Base-by-base conservation (phyloP, 2,888 invertebrate genomes). In the Yponomeuta sedellus region DNA sequence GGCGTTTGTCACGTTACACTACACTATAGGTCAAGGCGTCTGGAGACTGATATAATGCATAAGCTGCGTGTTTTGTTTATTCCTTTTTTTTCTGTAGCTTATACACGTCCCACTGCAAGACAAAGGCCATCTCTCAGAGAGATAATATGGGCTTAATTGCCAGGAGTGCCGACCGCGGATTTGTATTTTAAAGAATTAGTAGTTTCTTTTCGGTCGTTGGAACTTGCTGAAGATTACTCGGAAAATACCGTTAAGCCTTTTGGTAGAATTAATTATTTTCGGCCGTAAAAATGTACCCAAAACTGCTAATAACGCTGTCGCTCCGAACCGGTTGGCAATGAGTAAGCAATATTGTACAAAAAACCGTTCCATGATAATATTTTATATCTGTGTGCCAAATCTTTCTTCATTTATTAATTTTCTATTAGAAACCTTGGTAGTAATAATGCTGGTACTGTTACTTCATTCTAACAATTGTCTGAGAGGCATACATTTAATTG, bases 351-450 rank as follows among this genome's bases (percentile, higher is more conserved):
- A 52, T 52, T 52, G 16, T 52, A 52, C 44, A 52, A 12, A 52
- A 59, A 59, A 5, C 25, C 59, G 59, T 20, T 59, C 20, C 19
- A 22, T 22, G 25, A 59, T 22, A 5, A 59, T 71, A 70, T 69
- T 70, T 68, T 76, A 76, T 77, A 78, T 81, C 79, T 71, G 65
- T 71, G 76, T 73, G 73, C 74, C 71, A 73, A 78, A 81, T 81
- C 79, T 59, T 52, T 52, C 44, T 52, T 16, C 12, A 16, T 52
- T 52, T 16, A 52, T 52, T 52, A 52, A 52, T 52, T 52, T 52
- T 52, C 44, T 52, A 52, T 16, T 52, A 52, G 44, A 52, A 52
- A 52, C 16, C 44, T 52, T 52, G 34, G 8, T 34, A 34, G 2
- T 52, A 16, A 52, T 52, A 12, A 16, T 16, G 16, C 3, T 52